phyloP scores from a whole-genome alignment of 2,113 vertebrate species.

The Oxygymnocypris stewartii region DNA sequence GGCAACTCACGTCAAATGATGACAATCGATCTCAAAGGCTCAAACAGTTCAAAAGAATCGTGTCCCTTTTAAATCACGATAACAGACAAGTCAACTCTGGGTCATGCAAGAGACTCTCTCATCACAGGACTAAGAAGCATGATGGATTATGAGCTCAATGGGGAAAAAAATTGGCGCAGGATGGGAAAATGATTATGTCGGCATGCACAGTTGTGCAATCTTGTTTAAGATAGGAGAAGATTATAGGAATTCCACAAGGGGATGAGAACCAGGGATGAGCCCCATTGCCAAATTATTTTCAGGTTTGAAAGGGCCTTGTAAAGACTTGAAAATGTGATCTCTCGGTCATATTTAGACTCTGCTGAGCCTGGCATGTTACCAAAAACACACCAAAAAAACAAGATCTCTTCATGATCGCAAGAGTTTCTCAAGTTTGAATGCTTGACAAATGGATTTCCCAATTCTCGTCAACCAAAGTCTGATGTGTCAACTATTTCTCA shows the following conservation, averaged over 20 bases:
- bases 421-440: neutral
- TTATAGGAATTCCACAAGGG: conserved; percentile 73
- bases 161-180: neutral
- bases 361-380: neutral
- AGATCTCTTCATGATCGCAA: neutral
- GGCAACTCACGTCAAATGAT: conserved; percentile 30
- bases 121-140: conserved; percentile 19
- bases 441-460: neutral
- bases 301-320: conserved; percentile 64
- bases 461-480: neutral
- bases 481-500: neutral
- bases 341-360: neutral
- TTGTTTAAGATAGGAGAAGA: conserved; percentile 70
- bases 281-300: conserved; percentile 65
- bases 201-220: conserved; percentile 66
- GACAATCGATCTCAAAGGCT: conserved; percentile 28
- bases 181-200: conserved; percentile 61
- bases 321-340: conserved; percentile 41
- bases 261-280: conserved; percentile 65
- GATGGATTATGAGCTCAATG: conserved; percentile 63
- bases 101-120: conserved; percentile 12
- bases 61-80: neutral
- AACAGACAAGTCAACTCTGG: neutral
- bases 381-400: neutral
- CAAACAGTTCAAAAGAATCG: conserved; percentile 14